These are phyloP conservation scores for Morone chrysops DNA, from an alignment of 2,113 vertebrate species.

Conservation along the genomic window DNA sequence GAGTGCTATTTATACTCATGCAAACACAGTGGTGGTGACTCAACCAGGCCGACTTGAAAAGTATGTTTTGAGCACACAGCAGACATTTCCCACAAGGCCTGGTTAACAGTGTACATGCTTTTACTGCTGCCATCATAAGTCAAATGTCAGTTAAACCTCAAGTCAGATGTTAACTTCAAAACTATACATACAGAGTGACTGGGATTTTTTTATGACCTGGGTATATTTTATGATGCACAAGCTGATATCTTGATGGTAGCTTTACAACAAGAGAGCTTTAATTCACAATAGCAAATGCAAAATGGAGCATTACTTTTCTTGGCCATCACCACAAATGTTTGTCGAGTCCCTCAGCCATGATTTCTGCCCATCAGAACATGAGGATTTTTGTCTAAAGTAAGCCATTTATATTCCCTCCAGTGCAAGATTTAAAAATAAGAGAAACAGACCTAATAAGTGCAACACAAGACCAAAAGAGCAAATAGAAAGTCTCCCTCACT, in stretches of 20 bases:
- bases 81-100: constrained; percentile 59
- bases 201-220: not conserved
- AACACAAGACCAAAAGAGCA: not conserved
- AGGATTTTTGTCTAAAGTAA: constrained; percentile 28
- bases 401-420: not conserved
- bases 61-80: constrained; percentile 57
- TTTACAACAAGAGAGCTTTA: not conserved
- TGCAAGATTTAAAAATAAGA: constrained; percentile 4
- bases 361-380: not conserved
- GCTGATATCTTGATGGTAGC: not conserved
- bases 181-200: not conserved
- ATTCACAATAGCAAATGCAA: not conserved
- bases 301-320: not conserved
- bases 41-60: constrained; percentile 75
- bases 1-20: constrained; percentile 71
- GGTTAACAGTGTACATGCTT: constrained; percentile 15
- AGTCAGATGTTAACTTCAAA: constrained; percentile 9
- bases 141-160: constrained; percentile 31
- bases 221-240: not conserved
- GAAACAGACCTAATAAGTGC: not conserved
- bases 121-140: not conserved
- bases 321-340: not conserved
- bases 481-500: not conserved
- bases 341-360: not conserved
- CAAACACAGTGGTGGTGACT: constrained; percentile 69